Evolutionary conservation across 2,888 invertebrate genomes (phyloP).

Genomic region (Thecocarcelia acutangulata): DNA sequence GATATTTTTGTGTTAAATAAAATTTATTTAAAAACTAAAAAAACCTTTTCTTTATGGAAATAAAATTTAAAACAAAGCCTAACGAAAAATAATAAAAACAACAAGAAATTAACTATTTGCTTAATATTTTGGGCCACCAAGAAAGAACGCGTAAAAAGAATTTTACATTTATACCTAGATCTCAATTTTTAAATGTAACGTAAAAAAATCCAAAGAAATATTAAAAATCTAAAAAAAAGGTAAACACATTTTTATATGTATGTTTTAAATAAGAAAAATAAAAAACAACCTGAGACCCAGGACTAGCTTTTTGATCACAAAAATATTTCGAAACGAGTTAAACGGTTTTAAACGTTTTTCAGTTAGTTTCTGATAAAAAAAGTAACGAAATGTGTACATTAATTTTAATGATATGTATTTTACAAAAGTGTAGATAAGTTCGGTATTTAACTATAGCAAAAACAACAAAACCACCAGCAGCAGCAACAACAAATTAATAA

Average conservation of each 20-base stretch:
- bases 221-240: conserved; percentile 54
- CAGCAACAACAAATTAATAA: conserved; percentile 42
- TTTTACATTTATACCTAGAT: conserved; percentile 18
- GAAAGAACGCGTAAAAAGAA: neutral
- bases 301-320: conserved; percentile 16
- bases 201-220: conserved; percentile 48
- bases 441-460: conserved; percentile 62
- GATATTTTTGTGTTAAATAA: conserved; percentile 58
- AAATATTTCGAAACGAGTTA: conserved; percentile 21
- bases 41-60: conserved; percentile 35
- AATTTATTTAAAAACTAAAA: conserved; percentile 65
- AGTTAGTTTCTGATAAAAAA: conserved; percentile 4
- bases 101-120: conserved; percentile 14
- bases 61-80: neutral
- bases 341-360: conserved; percentile 37
- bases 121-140: conserved; percentile 24
- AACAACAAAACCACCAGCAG: conserved; percentile 17
- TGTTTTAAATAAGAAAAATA: conserved; percentile 17
- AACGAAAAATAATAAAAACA: neutral
- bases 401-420: neutral
- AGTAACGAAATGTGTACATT: neutral
- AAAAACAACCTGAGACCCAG: neutral
- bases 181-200: conserved; percentile 63
- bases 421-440: conserved; percentile 63
- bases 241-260: conserved; percentile 41